Evolutionary conservation across 2,113 vertebrate species (phyloP).

Genomic region (Miniopterus natalensis): DNA sequence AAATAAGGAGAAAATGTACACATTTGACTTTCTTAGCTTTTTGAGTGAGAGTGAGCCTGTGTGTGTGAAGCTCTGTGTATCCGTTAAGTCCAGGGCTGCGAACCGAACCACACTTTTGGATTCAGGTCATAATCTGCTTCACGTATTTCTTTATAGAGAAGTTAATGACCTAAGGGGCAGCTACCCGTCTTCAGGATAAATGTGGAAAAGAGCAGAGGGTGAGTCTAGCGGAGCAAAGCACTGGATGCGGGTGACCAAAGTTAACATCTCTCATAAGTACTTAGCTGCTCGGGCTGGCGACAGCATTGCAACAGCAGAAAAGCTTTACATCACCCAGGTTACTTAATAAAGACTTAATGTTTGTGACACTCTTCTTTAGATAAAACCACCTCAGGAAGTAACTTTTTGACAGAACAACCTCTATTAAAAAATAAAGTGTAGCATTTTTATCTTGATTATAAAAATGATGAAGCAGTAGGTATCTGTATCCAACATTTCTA

Average conservation of each 20-base stretch:
- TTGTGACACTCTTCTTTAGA: conserved; percentile 1
- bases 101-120: neutral
- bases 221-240: neutral
- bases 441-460: conserved; percentile 40
- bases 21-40: neutral
- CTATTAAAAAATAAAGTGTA: conserved; percentile 42
- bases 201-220: neutral
- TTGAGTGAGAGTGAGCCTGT: neutral
- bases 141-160: neutral
- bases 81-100: neutral
- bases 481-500: neutral
- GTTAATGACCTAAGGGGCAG: neutral
- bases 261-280: neutral
- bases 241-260: neutral
- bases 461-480: neutral
- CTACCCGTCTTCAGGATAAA: neutral
- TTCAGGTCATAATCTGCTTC: neutral
- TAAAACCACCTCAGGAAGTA: neutral
- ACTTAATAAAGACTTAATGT: neutral
- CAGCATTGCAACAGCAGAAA: neutral
- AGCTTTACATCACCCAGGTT: neutral
- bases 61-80: neutral
- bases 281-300: neutral
- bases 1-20: neutral
- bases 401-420: neutral